Base-by-base conservation (phyloP, 2,797 vertebrate species). In the Sebastes hubbsi region DNA sequence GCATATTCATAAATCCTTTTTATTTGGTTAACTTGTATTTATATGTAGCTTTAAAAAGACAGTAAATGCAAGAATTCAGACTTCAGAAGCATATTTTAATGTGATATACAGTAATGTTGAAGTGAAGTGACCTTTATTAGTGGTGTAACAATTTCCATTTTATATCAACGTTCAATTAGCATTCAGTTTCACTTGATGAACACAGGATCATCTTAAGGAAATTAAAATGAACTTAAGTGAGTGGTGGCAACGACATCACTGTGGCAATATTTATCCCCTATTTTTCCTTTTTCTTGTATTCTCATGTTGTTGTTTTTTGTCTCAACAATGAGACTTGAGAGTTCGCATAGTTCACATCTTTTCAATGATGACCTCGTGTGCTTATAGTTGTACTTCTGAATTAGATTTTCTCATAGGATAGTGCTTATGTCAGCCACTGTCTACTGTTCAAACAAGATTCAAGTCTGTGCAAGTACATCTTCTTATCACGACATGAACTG, bases 391-490 rank as follows among this genome's bases (percentile, higher is more conserved):
- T 69, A 61, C 4, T 24, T 52, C 14, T 42, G 24, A 38, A 65
- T 38, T 16, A 10, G 32, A 36, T 49, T 52, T 24, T 56, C 12
- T 25, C 5, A 13, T 3, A 60, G 62, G 46, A 52, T 34, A 42
- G 9, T 34, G 20, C 20, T 25, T 16, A 7, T 61, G n/a, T 42
- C 46, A 70, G 64, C 29, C 36, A 6, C 5, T 2, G 42, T 46
- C 14, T 18, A 18, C 42, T 46, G 62, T 25, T 72, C 32, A 61
- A 38, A 34, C 52, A 49, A 0, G 3, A 32, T 68, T 76, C 71
- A 67, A 63, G 83, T 60, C 68, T 46, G 16, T 34, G 58, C 72
- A 70, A 72, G 75, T 72, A 34, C 2, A 16, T 70, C 85, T 74
- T 78, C 7, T 46, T 32, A 3, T 65, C 30, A 8, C 14, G 56